Evolutionary conservation across 2,113 vertebrate genomes (phyloP), one percentile per base, ranked within the genome.

Genomic region (Aptenodytes forsteri): DNA sequence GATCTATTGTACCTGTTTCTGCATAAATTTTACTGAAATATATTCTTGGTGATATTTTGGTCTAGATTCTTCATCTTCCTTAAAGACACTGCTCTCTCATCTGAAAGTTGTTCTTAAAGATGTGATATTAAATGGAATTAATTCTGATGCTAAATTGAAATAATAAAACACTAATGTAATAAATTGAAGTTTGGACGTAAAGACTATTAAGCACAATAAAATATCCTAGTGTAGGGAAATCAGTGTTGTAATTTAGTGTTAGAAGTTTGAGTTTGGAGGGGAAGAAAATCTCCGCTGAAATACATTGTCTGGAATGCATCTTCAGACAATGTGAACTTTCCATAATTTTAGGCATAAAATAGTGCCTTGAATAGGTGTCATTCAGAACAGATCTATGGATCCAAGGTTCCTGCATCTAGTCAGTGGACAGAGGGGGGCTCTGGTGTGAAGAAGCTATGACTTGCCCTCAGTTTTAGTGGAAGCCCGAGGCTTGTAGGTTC

Each of bases 401-500:
- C 27, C 47, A 44, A 26, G 38, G 15, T 47, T 88, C 32, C 16
- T 88, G 25, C 19, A 17, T 61, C 38, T 66, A 5, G 29, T 42
- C 66, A 72, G 26, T 42, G 66, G 16, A 23, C 34, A 46, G 61
- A 65, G 47, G 30, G 38, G 10, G 21, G 4, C n/a, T 76, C 10
- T 70, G 34, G 4, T 81, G 20, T 36, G 59, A 47, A 67, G 62
- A 23, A 82, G 5, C 30, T 62, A 1, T 75, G 47, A 25, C 40
- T 80, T 83, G 5, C 6, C 5, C 20, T 72, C 25, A 47, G 14
- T 59, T 78, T 82, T n/a, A 58, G 38, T 0, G 0, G n/a, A 73
- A 34, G 36, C 22, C 29, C 29, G 50, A 65, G 21, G 20, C 1
- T 1, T 72, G 36, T 56, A 46, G 36, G 8, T 46, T 86, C 20